Percentiles rank a stretch among this genome's conserved stretches.
Conservation (phyloP, 1,140 invertebrate genomes). For the Laupala kohalensis region DNA sequence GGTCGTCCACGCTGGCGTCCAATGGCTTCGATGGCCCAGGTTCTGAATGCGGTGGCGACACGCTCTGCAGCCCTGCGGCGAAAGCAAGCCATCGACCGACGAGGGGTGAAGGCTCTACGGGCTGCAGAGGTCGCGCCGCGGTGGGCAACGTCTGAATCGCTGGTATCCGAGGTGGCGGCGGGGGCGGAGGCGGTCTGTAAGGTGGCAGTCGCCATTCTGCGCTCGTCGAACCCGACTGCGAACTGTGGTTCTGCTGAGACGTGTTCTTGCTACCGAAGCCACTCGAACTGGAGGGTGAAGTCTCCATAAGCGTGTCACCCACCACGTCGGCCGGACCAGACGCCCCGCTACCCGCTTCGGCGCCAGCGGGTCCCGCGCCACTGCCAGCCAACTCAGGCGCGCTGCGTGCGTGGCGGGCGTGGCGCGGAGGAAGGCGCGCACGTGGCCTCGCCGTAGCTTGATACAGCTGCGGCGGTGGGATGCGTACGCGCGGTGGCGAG, state of each 20-base stretch:
- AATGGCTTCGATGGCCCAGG: constrained; percentile 34
- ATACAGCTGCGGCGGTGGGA: constrained; percentile 29
- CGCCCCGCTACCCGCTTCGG: constrained; percentile 35
- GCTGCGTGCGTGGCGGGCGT: constrained; percentile 46
- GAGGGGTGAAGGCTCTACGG: constrained; percentile 30
- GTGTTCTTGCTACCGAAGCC: constrained; percentile 86
- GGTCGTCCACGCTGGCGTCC: constrained; percentile 82
- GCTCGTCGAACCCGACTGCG: constrained; percentile 51
- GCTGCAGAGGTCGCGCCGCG: constrained; percentile 14
- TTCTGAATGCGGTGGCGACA: constrained; percentile 35
- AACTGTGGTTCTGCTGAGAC: constrained; percentile 64
- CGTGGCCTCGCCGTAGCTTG: constrained; percentile 32
- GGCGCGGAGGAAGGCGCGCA: constrained; percentile 40
- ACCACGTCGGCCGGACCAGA: constrained; percentile 43
- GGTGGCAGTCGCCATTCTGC: constrained; percentile 63
- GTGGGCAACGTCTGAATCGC: constrained; percentile 20
- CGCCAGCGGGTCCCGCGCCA: constrained; percentile 49
- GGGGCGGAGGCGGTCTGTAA: constrained; percentile 52
- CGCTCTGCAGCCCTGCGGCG: constrained; percentile 24
- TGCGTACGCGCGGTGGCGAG: constrained; percentile 32
- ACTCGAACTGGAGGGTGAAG: constrained; percentile 70
- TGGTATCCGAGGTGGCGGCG: constrained; percentile 27
- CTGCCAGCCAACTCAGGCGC: constrained; percentile 50
- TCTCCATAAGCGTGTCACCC: constrained; percentile 40
- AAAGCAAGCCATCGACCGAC: constrained; percentile 44